Evolutionary conservation across 2,888 invertebrate genomes (phyloP), one percentile per base, ranked within the genome.

Genomic region (Coenonympha arcania): DNA sequence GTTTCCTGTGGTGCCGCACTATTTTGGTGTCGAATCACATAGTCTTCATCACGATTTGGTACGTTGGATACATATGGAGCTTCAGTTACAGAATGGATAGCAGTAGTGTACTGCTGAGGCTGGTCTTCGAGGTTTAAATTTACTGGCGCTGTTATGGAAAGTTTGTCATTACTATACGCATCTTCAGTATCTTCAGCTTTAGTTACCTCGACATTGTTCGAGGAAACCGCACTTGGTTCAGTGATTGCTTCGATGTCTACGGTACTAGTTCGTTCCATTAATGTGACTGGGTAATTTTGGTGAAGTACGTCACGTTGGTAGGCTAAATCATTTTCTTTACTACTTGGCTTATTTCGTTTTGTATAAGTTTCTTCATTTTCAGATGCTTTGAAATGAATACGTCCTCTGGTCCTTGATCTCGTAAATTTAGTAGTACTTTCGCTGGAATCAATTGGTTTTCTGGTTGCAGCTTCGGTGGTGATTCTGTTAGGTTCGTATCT

Each of bases 281-380:
- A 57, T 4, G 90, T 89, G 0, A 89, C 88, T 1, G 90, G 90
- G 61, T 90, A 90, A 58, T 90, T 90, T 63, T 90, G 90, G 60
- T 90, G 90, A 4, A 90, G 66, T 2, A 90, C 86, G 64, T 90
- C 90, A 54, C 90, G 79, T 69, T 90, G 90, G 57, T 90, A 90
- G 2, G 90, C 90, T 54, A 90, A 66, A 50, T 87, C 86, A 50
- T 73, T 64, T 56, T 81, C 77, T 59, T 80, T 81, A 9, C 52
- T 67, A 11, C 59, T 65, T 18, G 67, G 65, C 51, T 72, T 78
- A 36, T 63, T 61, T 61, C 63, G 76, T 45, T 66, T 76, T 30
- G 77, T 73, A 52, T 74, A 73, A 53, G 61, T 58, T 5, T 78
- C 82, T 36, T 86, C 82, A 47, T 69, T 74, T 26, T 87, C 86